Conservation (phyloP, 2,888 invertebrate species). For the Eupithecia centaureata region DNA sequence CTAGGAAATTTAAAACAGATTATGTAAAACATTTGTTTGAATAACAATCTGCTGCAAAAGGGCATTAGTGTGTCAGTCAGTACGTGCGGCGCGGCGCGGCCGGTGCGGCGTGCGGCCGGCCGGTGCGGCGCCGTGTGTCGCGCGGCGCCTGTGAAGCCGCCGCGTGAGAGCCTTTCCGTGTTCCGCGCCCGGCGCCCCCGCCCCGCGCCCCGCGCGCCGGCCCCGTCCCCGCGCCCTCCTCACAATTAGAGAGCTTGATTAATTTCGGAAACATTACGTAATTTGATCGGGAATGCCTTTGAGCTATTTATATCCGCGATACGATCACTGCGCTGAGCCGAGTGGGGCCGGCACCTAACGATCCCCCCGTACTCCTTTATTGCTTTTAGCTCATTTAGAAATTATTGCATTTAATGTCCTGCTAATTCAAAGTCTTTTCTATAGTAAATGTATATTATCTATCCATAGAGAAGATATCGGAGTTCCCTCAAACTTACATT, state of each 20-base stretch:
- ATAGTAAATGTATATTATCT: too few relatives aligned
- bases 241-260: slow-evolving; percentile 53
- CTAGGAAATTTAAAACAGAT: too few relatives aligned
- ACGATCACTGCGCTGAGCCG: slow-evolving; percentile 1
- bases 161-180: slow-evolving; percentile 83
- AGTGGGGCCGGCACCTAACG: background rate
- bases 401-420: too few relatives aligned
- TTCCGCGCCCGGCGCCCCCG: slow-evolving; percentile 54
- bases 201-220: slow-evolving; percentile 37
- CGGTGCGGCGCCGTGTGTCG: slow-evolving; percentile 45
- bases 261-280: slow-evolving; percentile 54
- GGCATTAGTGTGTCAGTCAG: too few relatives aligned
- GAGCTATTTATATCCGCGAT: slow-evolving; percentile 35
- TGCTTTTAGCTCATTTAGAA: too few relatives aligned
- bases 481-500: too few relatives aligned
- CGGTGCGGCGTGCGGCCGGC: slow-evolving; percentile 44
- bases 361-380: too few relatives aligned
- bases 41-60: too few relatives aligned
- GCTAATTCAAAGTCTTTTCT: too few relatives aligned
- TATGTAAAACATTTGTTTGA: too few relatives aligned
- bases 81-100: slow-evolving; percentile 6
- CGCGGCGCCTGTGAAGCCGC: slow-evolving; percentile 63
- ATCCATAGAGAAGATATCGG: too few relatives aligned
- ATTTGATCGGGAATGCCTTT: slow-evolving; percentile 28
- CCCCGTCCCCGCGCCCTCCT: slow-evolving; percentile 34